These are phyloP conservation scores for Ephydatia muelleri DNA, from an alignment of 37 sponge, comb jelly and placozoan genomes.

Conservation along the genomic window DNA sequence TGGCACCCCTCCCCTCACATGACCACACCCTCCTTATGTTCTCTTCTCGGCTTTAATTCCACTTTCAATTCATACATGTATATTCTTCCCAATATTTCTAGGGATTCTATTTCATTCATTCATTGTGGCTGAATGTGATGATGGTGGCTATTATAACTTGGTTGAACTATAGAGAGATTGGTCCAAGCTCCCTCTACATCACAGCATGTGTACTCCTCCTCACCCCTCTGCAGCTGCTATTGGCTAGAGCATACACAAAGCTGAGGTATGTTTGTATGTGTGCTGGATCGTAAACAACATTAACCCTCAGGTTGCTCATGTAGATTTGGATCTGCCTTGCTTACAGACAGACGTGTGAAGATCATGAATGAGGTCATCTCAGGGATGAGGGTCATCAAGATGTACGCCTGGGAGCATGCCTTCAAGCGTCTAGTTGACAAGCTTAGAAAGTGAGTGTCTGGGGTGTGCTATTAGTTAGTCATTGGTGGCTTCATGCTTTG, in stretches of 20 bases:
- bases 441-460: conserved; percentile 63
- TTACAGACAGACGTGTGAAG: conserved; percentile 71
- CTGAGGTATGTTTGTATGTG: conserved; percentile 2
- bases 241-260: background rate
- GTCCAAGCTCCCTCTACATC: conserved; percentile 18
- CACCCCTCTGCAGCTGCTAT: conserved; percentile 7
- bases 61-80: background rate
- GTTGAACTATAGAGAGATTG: conserved; percentile 40
- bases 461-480: background rate
- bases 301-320: too few species aligned
- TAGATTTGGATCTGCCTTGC: conserved; percentile 61
- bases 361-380: conserved; percentile 86
- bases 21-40: background rate
- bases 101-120: conserved; percentile 31
- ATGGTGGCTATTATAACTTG: conserved; percentile 12
- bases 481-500: background rate
- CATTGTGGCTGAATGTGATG: conserved; percentile 21
- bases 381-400: conserved; percentile 89
- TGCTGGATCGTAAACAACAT: background rate
- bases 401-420: conserved; percentile 92
- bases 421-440: conserved; percentile 41
- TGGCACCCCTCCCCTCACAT: conserved; percentile 1
- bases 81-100: background rate
- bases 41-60: background rate
- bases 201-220: conserved; percentile 12